Evolutionary conservation across 2,797 vertebrate genomes (phyloP).

Genomic region (Naso thynnoides): DNA sequence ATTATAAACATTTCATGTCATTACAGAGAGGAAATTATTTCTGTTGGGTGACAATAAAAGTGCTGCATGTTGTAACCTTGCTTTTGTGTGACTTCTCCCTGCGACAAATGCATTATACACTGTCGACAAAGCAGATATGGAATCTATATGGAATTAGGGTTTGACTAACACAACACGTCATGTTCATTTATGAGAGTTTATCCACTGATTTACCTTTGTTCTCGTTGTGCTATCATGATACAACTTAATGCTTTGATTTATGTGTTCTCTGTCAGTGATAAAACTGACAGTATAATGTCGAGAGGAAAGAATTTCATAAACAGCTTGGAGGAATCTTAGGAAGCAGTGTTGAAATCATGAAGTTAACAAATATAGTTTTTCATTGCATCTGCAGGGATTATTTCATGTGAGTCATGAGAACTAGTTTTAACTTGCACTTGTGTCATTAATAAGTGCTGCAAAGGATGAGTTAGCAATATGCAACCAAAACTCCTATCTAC

Average conservation of each 20-base stretch:
- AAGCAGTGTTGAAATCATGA: slow-evolving; percentile 31
- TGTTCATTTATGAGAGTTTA: slow-evolving; percentile 42
- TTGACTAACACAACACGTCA: slow-evolving; percentile 49
- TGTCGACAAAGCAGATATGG: slow-evolving; percentile 31
- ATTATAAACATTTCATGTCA: slow-evolving; percentile 66
- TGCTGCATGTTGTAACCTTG: slow-evolving; percentile 69
- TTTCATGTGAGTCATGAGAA: neutral
- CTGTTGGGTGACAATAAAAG: slow-evolving; percentile 73
- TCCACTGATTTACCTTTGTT: slow-evolving; percentile 37
- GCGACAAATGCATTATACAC: slow-evolving; percentile 38
- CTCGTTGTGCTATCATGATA: slow-evolving; percentile 9
- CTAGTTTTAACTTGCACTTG: neutral
- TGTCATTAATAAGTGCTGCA: neutral
- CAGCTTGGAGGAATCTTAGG: slow-evolving; percentile 33
- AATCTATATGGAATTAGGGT: slow-evolving; percentile 48
- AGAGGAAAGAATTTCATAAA: slow-evolving; percentile 43
- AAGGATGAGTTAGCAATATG: neutral
- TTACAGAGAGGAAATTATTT: slow-evolving; percentile 67
- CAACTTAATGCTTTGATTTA: slow-evolving; percentile 51
- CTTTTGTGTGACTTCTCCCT: slow-evolving; percentile 65
- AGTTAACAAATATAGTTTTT: slow-evolving; percentile 22
- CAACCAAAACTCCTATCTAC: neutral
- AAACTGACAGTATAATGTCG: slow-evolving; percentile 25
- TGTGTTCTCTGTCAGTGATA: slow-evolving; percentile 34
- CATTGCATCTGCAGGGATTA: slow-evolving; percentile 6